These are phyloP conservation scores for Lysandra coridon DNA, from an alignment of 2,888 invertebrate genomes.

Conservation along the genomic window DNA sequence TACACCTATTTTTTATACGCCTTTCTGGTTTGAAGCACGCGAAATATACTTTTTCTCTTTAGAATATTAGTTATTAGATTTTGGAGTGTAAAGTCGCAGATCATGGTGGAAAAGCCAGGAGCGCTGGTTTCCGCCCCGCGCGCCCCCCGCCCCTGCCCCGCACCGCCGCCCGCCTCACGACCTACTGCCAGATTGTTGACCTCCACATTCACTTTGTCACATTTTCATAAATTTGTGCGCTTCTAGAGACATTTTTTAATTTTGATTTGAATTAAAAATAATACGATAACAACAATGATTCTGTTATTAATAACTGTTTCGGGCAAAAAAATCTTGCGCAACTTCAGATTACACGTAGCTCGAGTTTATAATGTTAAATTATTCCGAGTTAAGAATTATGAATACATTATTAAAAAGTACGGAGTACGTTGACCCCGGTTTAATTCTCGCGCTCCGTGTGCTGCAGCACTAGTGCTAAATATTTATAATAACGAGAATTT, in stretches of 20 bases:
- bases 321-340: background rate
- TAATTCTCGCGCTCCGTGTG: background rate
- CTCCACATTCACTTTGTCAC: slow-evolving; percentile 45
- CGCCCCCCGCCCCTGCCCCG: slow-evolving; percentile 41
- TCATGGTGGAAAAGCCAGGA: slow-evolving; percentile 37
- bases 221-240: slow-evolving; percentile 40
- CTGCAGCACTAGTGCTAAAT: background rate
- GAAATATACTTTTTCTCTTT: no score
- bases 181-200: slow-evolving; percentile 65
- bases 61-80: background rate
- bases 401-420: background rate
- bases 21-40: no score
- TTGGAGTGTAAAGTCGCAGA: slow-evolving; percentile 8
- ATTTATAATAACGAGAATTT: no score
- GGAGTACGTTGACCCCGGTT: background rate
- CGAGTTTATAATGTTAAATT: background rate
- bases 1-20: no score
- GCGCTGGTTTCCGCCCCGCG: slow-evolving; percentile 42
- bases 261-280: background rate
- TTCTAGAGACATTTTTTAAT: slow-evolving; percentile 25
- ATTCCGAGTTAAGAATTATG: slow-evolving; percentile 5
- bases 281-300: background rate
- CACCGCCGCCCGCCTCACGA: slow-evolving; percentile 50
- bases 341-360: background rate
- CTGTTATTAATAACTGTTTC: no score